phyloP scores from a whole-genome alignment of 2,888 invertebrate species.

The Tenthredo scrophulariae region DNA sequence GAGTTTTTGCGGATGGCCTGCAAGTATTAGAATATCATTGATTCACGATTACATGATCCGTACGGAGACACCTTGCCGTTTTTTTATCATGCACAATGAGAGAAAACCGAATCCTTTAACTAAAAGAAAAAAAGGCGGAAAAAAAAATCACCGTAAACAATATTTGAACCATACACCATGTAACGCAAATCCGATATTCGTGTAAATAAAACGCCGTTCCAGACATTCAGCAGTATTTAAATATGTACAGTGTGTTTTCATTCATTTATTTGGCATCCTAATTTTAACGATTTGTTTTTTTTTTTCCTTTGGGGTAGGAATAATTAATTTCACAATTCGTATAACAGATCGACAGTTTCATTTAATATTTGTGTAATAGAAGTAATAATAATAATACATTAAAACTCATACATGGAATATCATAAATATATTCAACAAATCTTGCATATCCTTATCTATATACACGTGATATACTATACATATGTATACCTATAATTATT shows the following conservation, averaged over 20 bases:
- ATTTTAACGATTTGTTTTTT: neutral
- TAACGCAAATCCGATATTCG: slow-evolving; percentile 24
- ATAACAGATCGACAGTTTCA: neutral
- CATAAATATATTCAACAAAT: neutral
- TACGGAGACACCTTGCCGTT: neutral
- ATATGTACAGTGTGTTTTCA: neutral
- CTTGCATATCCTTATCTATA: neutral
- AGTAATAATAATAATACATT: neutral
- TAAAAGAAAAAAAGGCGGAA: neutral
- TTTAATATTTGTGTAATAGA: neutral
- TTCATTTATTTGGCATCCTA: no score
- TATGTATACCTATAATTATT: neutral
- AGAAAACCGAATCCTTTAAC: neutral
- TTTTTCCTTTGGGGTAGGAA: neutral
- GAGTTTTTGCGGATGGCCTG: neutral
- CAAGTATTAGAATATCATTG: neutral
- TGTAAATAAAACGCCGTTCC: slow-evolving; percentile 35
- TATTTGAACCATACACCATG: neutral
- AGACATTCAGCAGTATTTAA: slow-evolving; percentile 18
- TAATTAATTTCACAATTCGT: neutral
- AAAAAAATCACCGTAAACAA: neutral
- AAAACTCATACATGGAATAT: neutral
- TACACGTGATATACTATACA: neutral
- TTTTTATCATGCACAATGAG: neutral
- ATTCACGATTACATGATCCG: neutral